These are phyloP conservation scores for Eulemur albifrons DNA, from an alignment of 2,797 vertebrate genomes.

Conservation along the genomic window DNA sequence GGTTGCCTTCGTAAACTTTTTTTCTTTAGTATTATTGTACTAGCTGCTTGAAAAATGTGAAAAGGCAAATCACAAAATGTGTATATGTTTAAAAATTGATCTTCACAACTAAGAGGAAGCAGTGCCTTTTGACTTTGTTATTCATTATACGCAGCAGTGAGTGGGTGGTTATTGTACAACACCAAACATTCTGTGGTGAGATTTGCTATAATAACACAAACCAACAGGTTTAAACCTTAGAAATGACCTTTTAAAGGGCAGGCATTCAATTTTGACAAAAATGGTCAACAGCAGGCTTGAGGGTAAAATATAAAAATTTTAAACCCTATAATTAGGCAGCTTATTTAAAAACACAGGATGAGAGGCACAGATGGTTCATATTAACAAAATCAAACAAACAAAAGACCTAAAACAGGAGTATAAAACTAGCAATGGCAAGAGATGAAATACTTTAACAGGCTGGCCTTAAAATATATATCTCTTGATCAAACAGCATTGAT, in stretches of 20 bases:
- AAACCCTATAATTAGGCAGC: slow-evolving; percentile 70
- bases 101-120: slow-evolving; percentile 48
- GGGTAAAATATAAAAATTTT: slow-evolving; percentile 65
- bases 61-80: slow-evolving; percentile 29
- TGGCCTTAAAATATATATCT: background rate
- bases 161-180: slow-evolving; percentile 14
- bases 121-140: slow-evolving; percentile 59
- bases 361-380: slow-evolving; percentile 69
- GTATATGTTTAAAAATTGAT: slow-evolving; percentile 51
- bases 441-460: background rate
- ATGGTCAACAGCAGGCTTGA: slow-evolving; percentile 57
- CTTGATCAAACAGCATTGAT: background rate
- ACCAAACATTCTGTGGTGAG: slow-evolving; percentile 35
- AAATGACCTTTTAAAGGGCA: slow-evolving; percentile 75
- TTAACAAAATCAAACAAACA: slow-evolving; percentile 67
- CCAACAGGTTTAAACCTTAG: slow-evolving; percentile 64
- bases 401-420: slow-evolving; percentile 53
- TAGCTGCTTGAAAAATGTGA: slow-evolving; percentile 40
- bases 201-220: slow-evolving; percentile 68
- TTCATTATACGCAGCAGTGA: slow-evolving; percentile 56
- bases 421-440: slow-evolving; percentile 23
- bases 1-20: background rate
- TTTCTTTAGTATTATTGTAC: background rate
- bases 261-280: slow-evolving; percentile 68
- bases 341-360: slow-evolving; percentile 70